Conservation (phyloP, 2,113 vertebrate genomes). For the Diadophis punctatus region DNA sequence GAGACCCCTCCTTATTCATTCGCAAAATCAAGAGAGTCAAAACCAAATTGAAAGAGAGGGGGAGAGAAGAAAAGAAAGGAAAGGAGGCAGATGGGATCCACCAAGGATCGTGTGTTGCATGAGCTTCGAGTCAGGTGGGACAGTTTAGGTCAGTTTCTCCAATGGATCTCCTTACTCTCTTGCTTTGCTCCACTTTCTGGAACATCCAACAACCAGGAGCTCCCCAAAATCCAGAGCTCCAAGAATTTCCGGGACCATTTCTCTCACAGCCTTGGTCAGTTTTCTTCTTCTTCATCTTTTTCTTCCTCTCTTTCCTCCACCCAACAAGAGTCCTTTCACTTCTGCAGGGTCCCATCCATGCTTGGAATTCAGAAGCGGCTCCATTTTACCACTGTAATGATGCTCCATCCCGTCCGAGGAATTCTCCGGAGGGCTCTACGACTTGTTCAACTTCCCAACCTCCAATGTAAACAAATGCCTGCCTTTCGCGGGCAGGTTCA, state of each 20-base stretch:
- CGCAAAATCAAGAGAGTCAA: not conserved
- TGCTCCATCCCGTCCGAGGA: not conserved
- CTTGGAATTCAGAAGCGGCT: not conserved
- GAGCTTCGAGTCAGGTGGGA: not conserved
- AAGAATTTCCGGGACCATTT: not conserved
- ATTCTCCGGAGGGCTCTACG: not conserved
- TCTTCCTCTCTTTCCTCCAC: not conserved
- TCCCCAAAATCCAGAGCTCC: not conserved
- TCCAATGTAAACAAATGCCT: not conserved
- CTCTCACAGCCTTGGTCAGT: not conserved
- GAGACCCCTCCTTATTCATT: not conserved
- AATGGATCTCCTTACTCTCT: not conserved
- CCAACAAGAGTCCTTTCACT: not conserved
- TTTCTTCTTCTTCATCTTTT: not conserved
- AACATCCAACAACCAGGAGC: not conserved
- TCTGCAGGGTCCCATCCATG: not conserved
- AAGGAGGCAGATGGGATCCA: not conserved
- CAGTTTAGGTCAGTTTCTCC: not conserved
- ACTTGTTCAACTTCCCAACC: not conserved
- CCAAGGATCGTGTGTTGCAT: not conserved
- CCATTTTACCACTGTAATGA: not conserved
- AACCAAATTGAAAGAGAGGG: constrained; percentile 3
- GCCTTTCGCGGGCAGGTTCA: not conserved
- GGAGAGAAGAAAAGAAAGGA: constrained; percentile 7
- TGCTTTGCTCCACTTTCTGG: not conserved